Evolutionary conservation across 2,113 vertebrate genomes (phyloP).

Genomic region (Pterocles orientalis): DNA sequence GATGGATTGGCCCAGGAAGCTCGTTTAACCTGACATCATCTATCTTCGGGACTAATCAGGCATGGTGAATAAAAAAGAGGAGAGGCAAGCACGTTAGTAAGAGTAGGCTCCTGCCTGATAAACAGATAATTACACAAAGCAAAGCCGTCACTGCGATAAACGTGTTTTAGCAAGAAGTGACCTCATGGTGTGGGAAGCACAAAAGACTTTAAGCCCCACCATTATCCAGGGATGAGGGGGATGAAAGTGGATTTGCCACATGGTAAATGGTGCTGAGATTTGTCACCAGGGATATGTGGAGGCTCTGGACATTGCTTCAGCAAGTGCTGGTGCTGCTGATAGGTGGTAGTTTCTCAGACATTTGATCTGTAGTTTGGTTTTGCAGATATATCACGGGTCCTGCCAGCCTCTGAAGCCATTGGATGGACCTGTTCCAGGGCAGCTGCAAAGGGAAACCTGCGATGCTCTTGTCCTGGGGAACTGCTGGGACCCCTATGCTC

Average conservation of each 20-base stretch:
- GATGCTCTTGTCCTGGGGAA: background rate
- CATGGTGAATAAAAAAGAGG: conserved; percentile 5
- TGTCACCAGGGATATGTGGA: background rate
- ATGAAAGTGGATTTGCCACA: background rate
- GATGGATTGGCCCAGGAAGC: conserved; percentile 50
- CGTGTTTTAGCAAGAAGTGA: background rate
- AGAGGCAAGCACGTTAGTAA: background rate
- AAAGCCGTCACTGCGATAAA: background rate
- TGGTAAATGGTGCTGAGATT: background rate
- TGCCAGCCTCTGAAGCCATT: background rate
- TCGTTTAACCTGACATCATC: conserved; percentile 1
- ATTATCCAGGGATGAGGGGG: no score
- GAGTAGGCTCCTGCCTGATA: conserved; percentile 22
- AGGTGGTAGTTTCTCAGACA: background rate
- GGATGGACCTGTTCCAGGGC: rapidly evolving
- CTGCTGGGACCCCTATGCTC: background rate
- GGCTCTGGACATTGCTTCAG: background rate
- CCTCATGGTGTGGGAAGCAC: background rate
- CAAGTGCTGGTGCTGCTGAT: background rate
- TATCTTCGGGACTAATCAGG: conserved; percentile 49
- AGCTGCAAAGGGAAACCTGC: background rate
- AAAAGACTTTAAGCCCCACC: background rate
- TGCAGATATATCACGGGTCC: background rate
- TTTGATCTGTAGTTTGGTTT: background rate
- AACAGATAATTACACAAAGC: conserved; percentile 55